Conservation (phyloP, 2,888 invertebrate species). For the Drosophila pseudotalamancana region DNA sequence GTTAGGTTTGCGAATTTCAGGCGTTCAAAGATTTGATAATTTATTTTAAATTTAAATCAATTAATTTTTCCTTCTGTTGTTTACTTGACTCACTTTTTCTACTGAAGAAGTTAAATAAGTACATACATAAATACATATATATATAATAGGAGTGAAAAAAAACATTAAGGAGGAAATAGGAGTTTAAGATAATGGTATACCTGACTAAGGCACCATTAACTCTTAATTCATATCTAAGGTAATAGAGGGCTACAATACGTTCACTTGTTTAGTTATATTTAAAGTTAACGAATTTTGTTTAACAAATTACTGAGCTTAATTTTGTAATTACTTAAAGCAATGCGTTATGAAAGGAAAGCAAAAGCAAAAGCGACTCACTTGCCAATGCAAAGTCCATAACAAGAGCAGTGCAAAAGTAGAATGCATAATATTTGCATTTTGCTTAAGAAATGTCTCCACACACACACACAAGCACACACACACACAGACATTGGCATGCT, state of each 20-base stretch:
- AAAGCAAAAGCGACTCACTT: slow-evolving; percentile 33
- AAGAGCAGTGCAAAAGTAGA: slow-evolving; percentile 34
- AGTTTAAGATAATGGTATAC: no score
- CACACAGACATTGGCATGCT: slow-evolving; percentile 17
- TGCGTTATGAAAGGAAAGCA: slow-evolving; percentile 30
- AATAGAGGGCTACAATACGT: no score
- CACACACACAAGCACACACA: slow-evolving; percentile 11
- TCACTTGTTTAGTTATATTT: no score
- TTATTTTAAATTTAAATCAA: neutral
- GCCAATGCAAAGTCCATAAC: slow-evolving; percentile 36
- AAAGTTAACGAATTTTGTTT: no score
- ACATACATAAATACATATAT: no score
- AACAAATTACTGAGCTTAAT: slow-evolving; percentile 15
- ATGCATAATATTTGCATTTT: slow-evolving; percentile 64
- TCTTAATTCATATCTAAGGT: no score
- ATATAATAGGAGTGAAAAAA: no score
- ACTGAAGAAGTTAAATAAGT: no score
- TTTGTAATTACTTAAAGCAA: slow-evolving; percentile 60
- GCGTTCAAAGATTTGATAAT: neutral
- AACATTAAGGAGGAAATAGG: no score
- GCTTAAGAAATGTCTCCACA: slow-evolving; percentile 59
- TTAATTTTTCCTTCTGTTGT: neutral
- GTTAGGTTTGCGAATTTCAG: neutral
- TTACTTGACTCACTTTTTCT: neutral
- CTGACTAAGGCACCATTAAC: no score